A percentile compares a stretch with the other conserved stretches of the same genome.
phyloP scores from a whole-genome alignment of 2,797 vertebrate species.

The Amblyraja radiata region DNA sequence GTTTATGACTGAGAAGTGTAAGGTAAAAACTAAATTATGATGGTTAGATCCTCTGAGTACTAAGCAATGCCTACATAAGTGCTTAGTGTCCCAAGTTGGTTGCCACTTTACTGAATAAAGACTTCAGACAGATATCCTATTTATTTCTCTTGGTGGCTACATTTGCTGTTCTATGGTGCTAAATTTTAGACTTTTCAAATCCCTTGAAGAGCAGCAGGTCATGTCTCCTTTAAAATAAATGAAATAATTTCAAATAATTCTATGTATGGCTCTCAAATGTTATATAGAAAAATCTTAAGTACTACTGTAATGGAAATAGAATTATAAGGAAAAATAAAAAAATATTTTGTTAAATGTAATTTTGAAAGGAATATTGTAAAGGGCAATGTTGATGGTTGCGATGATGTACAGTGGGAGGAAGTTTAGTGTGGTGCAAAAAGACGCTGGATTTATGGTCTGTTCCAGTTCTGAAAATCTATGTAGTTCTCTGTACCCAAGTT shows the following conservation, averaged over 20 bases:
- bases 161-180: neutral
- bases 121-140: neutral
- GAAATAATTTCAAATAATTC: neutral
- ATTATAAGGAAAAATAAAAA: neutral
- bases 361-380: neutral
- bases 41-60: neutral
- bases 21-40: neutral
- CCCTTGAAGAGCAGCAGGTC: neutral
- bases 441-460: neutral
- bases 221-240: neutral
- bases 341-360: neutral
- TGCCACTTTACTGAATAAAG: constrained; percentile 4
- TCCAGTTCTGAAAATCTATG: neutral
- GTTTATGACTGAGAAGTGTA: neutral
- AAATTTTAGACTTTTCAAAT: neutral
- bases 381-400: neutral
- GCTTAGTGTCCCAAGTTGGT: neutral
- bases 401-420: neutral
- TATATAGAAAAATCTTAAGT: neutral
- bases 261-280: neutral
- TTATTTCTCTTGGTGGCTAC: neutral
- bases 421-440: neutral
- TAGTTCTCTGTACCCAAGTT: neutral
- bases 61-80: neutral
- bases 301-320: neutral